Percentiles rank a stretch among this genome's conserved stretches.
Evolutionary conservation across 2,113 vertebrate genomes (phyloP).

Genomic region (Myotis yumanensis): DNA sequence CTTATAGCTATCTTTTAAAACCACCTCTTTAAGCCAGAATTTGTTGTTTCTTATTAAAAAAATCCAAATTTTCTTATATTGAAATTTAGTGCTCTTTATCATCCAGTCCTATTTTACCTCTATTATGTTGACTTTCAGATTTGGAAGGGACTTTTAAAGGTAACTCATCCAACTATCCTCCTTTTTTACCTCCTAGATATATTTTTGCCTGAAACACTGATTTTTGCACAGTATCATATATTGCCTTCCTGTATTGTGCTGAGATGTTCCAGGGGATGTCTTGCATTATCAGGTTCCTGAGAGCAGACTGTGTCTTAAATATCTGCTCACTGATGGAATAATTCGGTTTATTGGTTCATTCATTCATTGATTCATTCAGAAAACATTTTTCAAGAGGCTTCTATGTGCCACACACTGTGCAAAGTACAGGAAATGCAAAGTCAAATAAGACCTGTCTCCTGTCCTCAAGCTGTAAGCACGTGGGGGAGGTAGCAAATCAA

Average conservation of each 20-base stretch:
- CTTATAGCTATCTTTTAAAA: not conserved
- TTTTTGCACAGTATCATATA: not conserved
- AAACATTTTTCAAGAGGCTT: slow-evolving; percentile 23
- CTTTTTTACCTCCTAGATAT: not conserved
- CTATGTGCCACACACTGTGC: not conserved
- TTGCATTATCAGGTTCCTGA: not conserved
- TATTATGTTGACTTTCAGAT: not conserved
- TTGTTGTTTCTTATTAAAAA: not conserved
- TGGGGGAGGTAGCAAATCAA: not conserved
- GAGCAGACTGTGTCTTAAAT: not conserved
- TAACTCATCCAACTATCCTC: not conserved
- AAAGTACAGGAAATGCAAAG: not conserved
- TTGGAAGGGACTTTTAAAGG: not conserved
- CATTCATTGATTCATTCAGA: not conserved
- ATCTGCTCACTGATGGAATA: not conserved
- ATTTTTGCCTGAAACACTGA: not conserved
- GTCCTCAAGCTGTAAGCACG: not conserved
- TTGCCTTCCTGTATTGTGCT: not conserved
- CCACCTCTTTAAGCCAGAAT: not conserved
- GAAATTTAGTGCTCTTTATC: not conserved
- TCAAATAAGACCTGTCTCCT: not conserved
- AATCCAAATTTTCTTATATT: not conserved
- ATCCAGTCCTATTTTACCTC: not conserved
- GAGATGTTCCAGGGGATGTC: not conserved
- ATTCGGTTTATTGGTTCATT: not conserved